Evolutionary conservation across 2,888 invertebrate genomes (phyloP).

Genomic region (Ophion obscuratus): DNA sequence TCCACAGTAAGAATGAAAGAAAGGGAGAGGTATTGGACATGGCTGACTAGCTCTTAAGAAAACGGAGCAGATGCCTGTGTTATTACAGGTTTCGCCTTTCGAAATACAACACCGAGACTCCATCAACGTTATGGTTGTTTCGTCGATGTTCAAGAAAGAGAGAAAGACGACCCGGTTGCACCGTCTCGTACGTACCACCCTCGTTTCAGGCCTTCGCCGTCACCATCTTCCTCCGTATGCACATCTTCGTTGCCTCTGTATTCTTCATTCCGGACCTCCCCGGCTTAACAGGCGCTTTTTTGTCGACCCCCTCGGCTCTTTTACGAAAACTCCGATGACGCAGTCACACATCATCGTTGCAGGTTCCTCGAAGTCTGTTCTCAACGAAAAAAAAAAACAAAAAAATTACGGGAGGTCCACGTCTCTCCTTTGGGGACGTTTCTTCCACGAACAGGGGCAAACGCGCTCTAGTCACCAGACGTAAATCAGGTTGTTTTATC

Average conservation of each 20-base stretch:
- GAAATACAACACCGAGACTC: constrained; percentile 75
- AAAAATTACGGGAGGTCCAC: constrained; percentile 51
- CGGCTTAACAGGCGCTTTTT: constrained; percentile 44
- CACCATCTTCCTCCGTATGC: constrained; percentile 33
- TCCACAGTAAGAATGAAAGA: constrained; percentile 37
- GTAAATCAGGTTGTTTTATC: constrained; percentile 7
- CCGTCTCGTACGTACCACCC: constrained; percentile 33
- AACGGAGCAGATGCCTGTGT: constrained; percentile 78
- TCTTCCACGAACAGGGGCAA: constrained; percentile 27
- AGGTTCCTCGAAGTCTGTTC: constrained; percentile 52
- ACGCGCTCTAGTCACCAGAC: neutral
- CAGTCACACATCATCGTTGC: constrained; percentile 30
- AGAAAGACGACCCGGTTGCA: constrained; percentile 32
- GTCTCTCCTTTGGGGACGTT: neutral
- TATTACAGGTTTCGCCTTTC: constrained; percentile 80
- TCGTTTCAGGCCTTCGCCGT: constrained; percentile 35
- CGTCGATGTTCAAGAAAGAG: constrained; percentile 36
- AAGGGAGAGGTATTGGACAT: constrained; percentile 42
- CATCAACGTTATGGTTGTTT: constrained; percentile 52
- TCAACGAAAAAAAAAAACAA: no score
- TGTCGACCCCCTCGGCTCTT: constrained; percentile 24
- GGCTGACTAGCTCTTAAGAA: constrained; percentile 61
- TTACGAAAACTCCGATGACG: constrained; percentile 35
- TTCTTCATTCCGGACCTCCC: constrained; percentile 51
- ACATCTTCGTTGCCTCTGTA: constrained; percentile 33